Percentiles rank a stretch among this genome's conserved stretches.
Conservation (phyloP, 1,140 invertebrate genomes). For the Propsilocerus akamusi region DNA sequence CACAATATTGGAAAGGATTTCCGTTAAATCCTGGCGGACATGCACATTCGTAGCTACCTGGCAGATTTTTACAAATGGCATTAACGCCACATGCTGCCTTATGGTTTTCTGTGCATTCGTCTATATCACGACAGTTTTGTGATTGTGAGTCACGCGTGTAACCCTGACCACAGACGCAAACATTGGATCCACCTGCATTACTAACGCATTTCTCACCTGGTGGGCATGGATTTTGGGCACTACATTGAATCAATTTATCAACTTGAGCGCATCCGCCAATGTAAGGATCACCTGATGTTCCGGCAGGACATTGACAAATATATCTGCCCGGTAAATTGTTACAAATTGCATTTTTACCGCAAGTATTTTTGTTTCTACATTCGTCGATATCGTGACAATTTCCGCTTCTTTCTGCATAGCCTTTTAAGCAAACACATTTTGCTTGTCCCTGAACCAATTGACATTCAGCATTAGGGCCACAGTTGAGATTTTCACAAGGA, state of each 20-base stretch:
- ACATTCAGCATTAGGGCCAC: constrained; percentile 76
- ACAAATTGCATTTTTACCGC: constrained; percentile 65
- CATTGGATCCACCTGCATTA: constrained; percentile 52
- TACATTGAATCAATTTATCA: constrained; percentile 40
- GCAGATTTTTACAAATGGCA: constrained; percentile 79
- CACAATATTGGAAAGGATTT: constrained; percentile 71
- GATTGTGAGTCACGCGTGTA: constrained; percentile 51
- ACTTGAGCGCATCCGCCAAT: constrained; percentile 47
- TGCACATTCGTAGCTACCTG: constrained; percentile 85
- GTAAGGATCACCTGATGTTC: constrained; percentile 48
- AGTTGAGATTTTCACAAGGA: constrained; percentile 71
- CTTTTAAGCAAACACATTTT: constrained; percentile 62
- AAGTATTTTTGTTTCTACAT: constrained; percentile 51
- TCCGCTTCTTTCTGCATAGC: constrained; percentile 49
- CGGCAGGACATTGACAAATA: constrained; percentile 70
- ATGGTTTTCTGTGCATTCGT: constrained; percentile 64
- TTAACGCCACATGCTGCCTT: constrained; percentile 66
- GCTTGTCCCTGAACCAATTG: constrained; percentile 66
- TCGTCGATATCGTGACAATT: constrained; percentile 80
- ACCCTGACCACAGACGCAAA: constrained; percentile 74
- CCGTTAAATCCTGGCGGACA: constrained; percentile 72
- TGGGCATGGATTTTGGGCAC: constrained; percentile 54
- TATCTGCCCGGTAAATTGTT: constrained; percentile 73
- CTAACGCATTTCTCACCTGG: constrained; percentile 65
- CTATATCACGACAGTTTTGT: constrained; percentile 64